Evolutionary conservation across 1,140 invertebrate species (phyloP), one percentile per base, ranked within the genome.

Genomic region (Bombus confusus): DNA sequence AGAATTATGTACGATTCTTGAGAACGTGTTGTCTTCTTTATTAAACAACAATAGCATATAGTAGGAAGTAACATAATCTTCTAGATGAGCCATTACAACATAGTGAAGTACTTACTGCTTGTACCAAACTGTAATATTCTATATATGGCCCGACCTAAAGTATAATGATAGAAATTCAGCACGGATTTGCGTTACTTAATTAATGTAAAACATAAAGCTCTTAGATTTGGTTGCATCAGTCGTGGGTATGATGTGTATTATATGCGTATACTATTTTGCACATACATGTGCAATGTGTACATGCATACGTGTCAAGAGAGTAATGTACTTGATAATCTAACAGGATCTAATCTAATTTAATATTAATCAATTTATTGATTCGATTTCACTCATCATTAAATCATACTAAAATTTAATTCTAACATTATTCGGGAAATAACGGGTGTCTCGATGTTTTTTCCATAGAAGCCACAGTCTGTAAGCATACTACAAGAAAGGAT

Each of bases 141-240:
- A 2, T 62, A n/a, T 25, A 18, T 37, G 15, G 39, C 66, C 52
- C 73, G 37, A 68, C 18, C 79, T 68, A 86, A 73, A 39, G 43
- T 57, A 5, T 72, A 75, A n/a, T 43, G 10, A 73, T 57, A 66
- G n/a, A 81, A 52, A 86, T 25, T 47, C 59, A 18, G 34, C 39
- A 39, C 57, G 68, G n/a, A 62, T 84, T 57, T 77, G 25, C 34
- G 28, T 47, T 34, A 18, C 43, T 88, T 75, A 78, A 69, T 85
- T 68, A 75, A 87, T 52, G 47, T 72, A 77, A 80, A 88, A 87
- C 75, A 92, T 92, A 92, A 91, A 91, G 85, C 86, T 89, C 90
- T 87, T 93, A 93, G 87, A 94, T 93, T 94, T 93, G 93, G 92
- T 91, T 93, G 91, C 66, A 92, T 94, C 93, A 93, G 93, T 94